Conservation (phyloP, 1,140 invertebrate genomes). For the Zaprionus ghesquierei region DNA sequence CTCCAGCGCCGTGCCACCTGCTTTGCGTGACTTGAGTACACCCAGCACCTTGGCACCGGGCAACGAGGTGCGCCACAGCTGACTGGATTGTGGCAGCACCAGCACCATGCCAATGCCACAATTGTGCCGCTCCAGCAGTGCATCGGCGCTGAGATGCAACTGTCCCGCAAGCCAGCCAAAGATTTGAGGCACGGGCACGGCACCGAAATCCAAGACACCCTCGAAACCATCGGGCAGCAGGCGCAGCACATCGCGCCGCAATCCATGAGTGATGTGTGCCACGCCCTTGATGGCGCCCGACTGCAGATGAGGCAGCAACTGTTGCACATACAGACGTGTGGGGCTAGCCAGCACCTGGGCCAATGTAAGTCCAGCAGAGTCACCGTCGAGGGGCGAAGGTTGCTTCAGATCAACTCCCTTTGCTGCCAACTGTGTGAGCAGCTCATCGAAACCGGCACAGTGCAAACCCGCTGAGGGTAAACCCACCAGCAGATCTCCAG, state of each 20-base stretch:
- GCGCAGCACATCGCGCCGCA: constrained; percentile 94
- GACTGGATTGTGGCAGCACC: constrained; percentile 83
- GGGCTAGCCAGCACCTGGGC: constrained; percentile 91
- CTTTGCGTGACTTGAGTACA: constrained; percentile 39
- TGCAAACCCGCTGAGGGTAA: constrained; percentile 93
- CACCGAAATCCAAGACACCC: constrained; percentile 88
- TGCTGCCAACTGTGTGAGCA: constrained; percentile 87
- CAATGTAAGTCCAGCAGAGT: constrained; percentile 34
- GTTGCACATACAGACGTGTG: constrained; percentile 94
- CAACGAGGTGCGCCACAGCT: constrained; percentile 52
- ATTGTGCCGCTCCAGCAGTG: constrained; percentile 95
- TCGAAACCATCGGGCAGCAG: constrained; percentile 87
- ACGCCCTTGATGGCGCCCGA: constrained; percentile 90
- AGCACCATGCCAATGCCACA: constrained; percentile 96
- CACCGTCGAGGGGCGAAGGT: constrained; percentile 37
- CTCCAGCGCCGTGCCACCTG: constrained; percentile 5
- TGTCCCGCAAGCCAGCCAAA: constrained; percentile 86
- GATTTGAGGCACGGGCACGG: constrained; percentile 89
- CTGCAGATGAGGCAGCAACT: constrained; percentile 89
- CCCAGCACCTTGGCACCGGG: constrained; percentile 70
- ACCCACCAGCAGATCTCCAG: constrained; percentile 91
- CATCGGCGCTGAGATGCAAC: constrained; percentile 87
- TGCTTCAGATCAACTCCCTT: constrained; percentile 47
- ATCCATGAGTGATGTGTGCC: constrained; percentile 97
- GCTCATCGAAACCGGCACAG: constrained; percentile 94